Conservation (phyloP, 2,888 invertebrate species). For the Pedicia rivosa region DNA sequence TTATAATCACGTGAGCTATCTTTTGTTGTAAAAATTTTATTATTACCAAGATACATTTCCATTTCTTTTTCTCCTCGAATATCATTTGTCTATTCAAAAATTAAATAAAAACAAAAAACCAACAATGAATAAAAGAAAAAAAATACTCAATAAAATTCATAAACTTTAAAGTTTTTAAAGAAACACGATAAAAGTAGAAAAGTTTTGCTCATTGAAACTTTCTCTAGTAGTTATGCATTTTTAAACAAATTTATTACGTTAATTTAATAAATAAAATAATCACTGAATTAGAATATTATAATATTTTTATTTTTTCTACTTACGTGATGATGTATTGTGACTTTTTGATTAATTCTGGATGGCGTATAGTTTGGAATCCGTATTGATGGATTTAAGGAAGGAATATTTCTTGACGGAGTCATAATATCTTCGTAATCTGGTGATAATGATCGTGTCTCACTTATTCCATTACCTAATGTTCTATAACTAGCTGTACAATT, state of each 20-base stretch:
- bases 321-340: slow-evolving; percentile 33
- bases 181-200: background rate
- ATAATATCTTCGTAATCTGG: background rate
- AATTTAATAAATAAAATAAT: background rate
- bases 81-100: slow-evolving; percentile 23
- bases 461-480: slow-evolving; percentile 29
- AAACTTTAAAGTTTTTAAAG: background rate
- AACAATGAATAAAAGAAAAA: background rate
- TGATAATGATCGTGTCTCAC: slow-evolving; percentile 19
- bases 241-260: too few species aligned
- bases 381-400: background rate
- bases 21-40: background rate
- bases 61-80: slow-evolving; percentile 15
- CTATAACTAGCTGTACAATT: slow-evolving; percentile 7
- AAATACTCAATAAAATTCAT: background rate
- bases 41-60: slow-evolving; percentile 1
- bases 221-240: background rate
- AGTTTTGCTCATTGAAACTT: too few species aligned
- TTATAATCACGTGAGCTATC: background rate
- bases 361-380: background rate
- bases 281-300: too few species aligned
- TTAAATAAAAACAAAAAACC: background rate
- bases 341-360: slow-evolving; percentile 22
- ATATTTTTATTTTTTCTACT: too few species aligned
- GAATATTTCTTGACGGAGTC: background rate